Evolutionary conservation across 2,797 vertebrate genomes (phyloP).

Genomic region (Pangasius macronema): DNA sequence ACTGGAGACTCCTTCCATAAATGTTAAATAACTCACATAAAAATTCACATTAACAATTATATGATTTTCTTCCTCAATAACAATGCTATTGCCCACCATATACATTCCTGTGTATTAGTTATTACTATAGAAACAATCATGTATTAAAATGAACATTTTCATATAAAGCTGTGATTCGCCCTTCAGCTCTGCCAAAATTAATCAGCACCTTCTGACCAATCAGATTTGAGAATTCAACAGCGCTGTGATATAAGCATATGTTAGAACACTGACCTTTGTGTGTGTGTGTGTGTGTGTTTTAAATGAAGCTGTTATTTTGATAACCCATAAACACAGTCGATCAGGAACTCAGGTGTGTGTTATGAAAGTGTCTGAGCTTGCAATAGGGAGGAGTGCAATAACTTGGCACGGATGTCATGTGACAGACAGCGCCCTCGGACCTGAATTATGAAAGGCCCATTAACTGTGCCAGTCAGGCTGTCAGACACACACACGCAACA

Average conservation of each 20-base stretch:
- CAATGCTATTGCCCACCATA: neutral
- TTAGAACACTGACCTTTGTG: neutral
- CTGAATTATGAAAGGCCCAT: conserved; percentile 77
- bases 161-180: neutral
- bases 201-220: neutral
- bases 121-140: neutral
- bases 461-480: conserved; percentile 75
- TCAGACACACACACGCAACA: conserved; percentile 44
- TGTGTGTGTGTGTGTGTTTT: neutral
- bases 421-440: conserved; percentile 78
- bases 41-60: neutral
- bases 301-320: conserved; percentile 9
- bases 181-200: neutral
- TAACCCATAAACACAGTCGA: neutral
- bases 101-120: neutral
- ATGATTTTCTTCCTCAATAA: neutral
- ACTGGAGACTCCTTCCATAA: neutral
- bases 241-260: neutral
- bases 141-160: neutral
- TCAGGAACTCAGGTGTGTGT: conserved; percentile 34
- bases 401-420: conserved; percentile 78
- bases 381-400: conserved; percentile 73
- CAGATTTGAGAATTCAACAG: neutral
- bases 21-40: neutral
- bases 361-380: conserved; percentile 47